These are phyloP conservation scores for Odontomachus brunneus DNA, from an alignment of 1,140 invertebrate species.

Conservation along the genomic window DNA sequence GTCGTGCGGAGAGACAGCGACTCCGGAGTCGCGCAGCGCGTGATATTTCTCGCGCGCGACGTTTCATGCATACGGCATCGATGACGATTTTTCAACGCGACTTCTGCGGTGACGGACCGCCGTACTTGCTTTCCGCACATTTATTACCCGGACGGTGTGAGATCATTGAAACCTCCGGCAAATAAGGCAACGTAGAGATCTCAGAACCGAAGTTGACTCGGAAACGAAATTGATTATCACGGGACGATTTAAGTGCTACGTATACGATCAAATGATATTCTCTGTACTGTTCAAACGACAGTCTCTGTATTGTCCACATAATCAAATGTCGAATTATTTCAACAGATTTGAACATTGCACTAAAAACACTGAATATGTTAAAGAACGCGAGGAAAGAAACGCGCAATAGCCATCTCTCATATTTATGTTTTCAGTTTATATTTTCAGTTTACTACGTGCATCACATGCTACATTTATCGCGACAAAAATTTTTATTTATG, in stretches of 20 bases:
- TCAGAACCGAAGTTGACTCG: too few relatives aligned
- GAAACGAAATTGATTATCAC: too few relatives aligned
- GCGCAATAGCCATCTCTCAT: too few relatives aligned
- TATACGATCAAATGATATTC: too few relatives aligned
- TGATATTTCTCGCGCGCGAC: conserved; percentile 53
- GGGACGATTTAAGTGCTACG: too few relatives aligned
- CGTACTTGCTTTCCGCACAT: conserved; percentile 9
- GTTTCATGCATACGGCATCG: conserved; percentile 57
- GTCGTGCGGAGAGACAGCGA: conserved; percentile 43
- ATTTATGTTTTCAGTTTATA: background rate
- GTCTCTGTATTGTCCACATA: too few relatives aligned
- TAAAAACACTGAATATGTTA: too few relatives aligned
- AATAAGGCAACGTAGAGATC: background rate
- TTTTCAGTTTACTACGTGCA: conserved; percentile 20
- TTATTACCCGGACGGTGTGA: conserved; percentile 4
- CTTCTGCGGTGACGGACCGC: conserved; percentile 39
- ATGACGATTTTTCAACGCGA: conserved; percentile 66
- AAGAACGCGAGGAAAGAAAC: too few relatives aligned
- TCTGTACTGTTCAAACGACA: too few relatives aligned
- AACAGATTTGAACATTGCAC: too few relatives aligned
- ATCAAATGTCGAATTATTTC: too few relatives aligned
- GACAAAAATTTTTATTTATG: conserved; percentile 45
- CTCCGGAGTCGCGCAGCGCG: conserved; percentile 22
- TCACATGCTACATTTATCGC: background rate
- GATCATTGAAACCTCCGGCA: conserved; percentile 3